Base-by-base conservation (phyloP, 2,888 invertebrate species). In the Spicauda simplicius region DNA sequence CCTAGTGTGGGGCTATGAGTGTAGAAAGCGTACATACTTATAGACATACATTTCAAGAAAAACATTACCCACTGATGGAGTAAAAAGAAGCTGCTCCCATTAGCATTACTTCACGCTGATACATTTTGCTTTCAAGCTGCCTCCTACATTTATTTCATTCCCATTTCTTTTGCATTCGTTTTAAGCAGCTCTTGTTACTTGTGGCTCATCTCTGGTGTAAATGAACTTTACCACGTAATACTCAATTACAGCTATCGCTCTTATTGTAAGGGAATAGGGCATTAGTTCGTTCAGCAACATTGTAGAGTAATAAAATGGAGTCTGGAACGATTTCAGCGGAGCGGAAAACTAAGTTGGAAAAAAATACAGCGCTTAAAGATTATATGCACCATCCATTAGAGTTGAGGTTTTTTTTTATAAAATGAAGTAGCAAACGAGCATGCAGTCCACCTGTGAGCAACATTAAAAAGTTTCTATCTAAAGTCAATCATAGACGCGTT, bases 221-320 rank as follows among this genome's bases (percentile, higher is more conserved):
- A 61, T 50, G 62, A 62, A 54, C 20, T 25, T 20, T n/a, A 11
- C 61, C 37, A 52, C 53, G 62, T 53, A 19, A 54, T 11, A 33
- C 61, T 53, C 61, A 25, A 52, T 52, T 61, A 61, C 41, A 8
- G 41, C 25, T 20, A 62, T 62, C 37, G 62, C 41, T 12, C 58
- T 25, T 64, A 64, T 41, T 58, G 53, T 41, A 8, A 25, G 25
- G 6, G 58, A 18, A 58, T 64, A 58, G 12, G 53, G 50, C 18
- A 10, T 58, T 10, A 41, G 53, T 52, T 58, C 41, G 50, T 57
- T 6, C 8, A 25, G 52, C 57, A 58, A 52, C 41, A 25, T 25
- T 12, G n/a, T 20, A 16, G 37, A 41, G 18, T 64, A 64, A 58
- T 64, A 58, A 64, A 64, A 64, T 41, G 58, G 53, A 64, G 53